phyloP scores from a whole-genome alignment of 2,888 invertebrate genomes.

The Idaea biselata region DNA sequence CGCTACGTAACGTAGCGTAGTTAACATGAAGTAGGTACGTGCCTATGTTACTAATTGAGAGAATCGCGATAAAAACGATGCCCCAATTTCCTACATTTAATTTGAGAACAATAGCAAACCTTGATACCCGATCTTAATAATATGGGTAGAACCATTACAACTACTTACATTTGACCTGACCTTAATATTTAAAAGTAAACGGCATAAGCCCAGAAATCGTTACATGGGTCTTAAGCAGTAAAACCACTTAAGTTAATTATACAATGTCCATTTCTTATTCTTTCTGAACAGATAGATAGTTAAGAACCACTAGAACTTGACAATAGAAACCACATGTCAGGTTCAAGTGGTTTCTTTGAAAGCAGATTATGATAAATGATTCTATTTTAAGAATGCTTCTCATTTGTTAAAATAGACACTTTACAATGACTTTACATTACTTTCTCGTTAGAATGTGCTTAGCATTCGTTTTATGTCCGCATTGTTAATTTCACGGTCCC shows the following conservation, averaged over 20 bases:
- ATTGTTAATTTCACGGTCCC: background rate
- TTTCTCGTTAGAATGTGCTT: background rate
- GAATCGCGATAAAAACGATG: background rate
- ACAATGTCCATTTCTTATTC: slow-evolving; percentile 24
- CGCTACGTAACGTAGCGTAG: too few relatives aligned
- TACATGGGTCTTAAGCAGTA: background rate
- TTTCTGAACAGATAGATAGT: slow-evolving; percentile 23
- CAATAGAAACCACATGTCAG: background rate
- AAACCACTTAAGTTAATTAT: slow-evolving; percentile 29
- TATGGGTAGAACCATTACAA: slow-evolving; percentile 25
- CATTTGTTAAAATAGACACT: background rate
- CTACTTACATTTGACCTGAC: slow-evolving; percentile 33
- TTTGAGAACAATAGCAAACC: slow-evolving; percentile 25
- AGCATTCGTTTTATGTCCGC: background rate
- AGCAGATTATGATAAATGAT: background rate
- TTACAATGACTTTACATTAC: background rate
- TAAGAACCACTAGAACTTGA: background rate
- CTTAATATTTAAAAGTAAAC: slow-evolving; percentile 46
- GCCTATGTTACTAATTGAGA: too few relatives aligned
- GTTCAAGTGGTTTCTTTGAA: background rate
- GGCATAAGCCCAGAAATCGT: slow-evolving; percentile 28
- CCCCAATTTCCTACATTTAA: slow-evolving; percentile 3
- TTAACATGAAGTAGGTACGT: too few relatives aligned
- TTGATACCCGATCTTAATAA: slow-evolving; percentile 30
- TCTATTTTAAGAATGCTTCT: background rate